Percentiles rank a stretch among this genome's conserved stretches.
Evolutionary conservation across 2,113 vertebrate genomes (phyloP).

Genomic region (Rhadina sibilatrix): DNA sequence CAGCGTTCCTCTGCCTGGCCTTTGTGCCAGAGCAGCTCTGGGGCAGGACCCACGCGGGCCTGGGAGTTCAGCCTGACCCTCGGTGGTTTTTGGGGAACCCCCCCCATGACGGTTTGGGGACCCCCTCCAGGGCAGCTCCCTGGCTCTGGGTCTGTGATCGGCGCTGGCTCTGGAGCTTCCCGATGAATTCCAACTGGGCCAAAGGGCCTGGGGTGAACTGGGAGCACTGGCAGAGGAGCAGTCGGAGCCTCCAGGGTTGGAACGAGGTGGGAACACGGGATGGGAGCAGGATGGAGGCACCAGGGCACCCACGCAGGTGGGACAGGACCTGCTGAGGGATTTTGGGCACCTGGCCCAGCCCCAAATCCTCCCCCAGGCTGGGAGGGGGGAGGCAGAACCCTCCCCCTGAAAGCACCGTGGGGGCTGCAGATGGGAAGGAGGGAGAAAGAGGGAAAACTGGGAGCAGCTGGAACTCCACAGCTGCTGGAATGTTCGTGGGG

Average conservation of each 20-base stretch:
- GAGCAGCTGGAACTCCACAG: neutral
- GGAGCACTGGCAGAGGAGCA: neutral
- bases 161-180: neutral
- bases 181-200: neutral
- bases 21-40: neutral
- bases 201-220: neutral
- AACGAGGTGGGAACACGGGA: neutral
- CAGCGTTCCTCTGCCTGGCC: neutral
- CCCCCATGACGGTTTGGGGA: neutral
- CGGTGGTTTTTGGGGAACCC: neutral
- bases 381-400: neutral
- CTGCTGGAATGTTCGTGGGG: fast-evolving
- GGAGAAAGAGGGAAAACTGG: neutral
- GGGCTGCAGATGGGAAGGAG: neutral
- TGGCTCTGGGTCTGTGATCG: neutral
- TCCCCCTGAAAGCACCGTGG: neutral
- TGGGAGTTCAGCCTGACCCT: neutral
- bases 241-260: too few species aligned
- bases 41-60: too few species aligned
- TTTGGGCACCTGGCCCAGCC: neutral
- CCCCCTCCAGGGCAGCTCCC: neutral
- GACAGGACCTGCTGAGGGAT: neutral
- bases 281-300: too few species aligned
- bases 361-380: neutral
- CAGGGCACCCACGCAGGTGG: neutral